Conservation (phyloP, 2,888 invertebrate genomes). For the Carpatolechia fugitivella region DNA sequence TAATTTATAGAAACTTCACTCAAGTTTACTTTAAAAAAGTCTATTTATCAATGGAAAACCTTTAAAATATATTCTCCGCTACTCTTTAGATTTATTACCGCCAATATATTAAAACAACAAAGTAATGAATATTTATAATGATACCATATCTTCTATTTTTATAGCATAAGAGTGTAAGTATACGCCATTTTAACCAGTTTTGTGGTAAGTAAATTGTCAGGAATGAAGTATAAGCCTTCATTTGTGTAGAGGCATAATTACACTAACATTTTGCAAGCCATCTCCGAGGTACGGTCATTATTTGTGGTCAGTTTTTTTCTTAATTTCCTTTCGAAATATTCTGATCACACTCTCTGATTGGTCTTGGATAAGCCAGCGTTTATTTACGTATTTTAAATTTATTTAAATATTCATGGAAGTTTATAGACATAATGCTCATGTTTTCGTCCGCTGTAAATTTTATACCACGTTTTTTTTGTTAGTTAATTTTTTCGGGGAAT, state of each 20-base stretch:
- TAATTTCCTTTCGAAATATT: constrained; percentile 44
- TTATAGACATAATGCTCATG: constrained; percentile 21
- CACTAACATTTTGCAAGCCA: constrained; percentile 25
- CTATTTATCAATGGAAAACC: too few relatives aligned
- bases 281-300: constrained; percentile 29
- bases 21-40: too few relatives aligned
- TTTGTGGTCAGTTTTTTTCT: constrained; percentile 31
- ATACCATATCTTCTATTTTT: constrained; percentile 6
- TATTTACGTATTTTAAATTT: constrained; percentile 65
- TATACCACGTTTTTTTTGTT: constrained; percentile 3
- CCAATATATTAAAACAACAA: neutral
- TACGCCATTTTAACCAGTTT: constrained; percentile 9
- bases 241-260: constrained; percentile 25
- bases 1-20: too few relatives aligned
- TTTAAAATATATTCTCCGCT: too few relatives aligned
- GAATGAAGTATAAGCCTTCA: constrained; percentile 13
- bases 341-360: constrained; percentile 56
- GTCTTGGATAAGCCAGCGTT: constrained; percentile 54
- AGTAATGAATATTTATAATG: neutral
- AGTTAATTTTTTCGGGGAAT: constrained; percentile 47
- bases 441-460: constrained; percentile 20
- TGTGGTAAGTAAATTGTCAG: constrained; percentile 12
- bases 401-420: constrained; percentile 52
- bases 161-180: neutral
- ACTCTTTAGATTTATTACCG: constrained; percentile 1